phyloP scores from a whole-genome alignment of 2,888 invertebrate species.

The Desoria tigrina region DNA sequence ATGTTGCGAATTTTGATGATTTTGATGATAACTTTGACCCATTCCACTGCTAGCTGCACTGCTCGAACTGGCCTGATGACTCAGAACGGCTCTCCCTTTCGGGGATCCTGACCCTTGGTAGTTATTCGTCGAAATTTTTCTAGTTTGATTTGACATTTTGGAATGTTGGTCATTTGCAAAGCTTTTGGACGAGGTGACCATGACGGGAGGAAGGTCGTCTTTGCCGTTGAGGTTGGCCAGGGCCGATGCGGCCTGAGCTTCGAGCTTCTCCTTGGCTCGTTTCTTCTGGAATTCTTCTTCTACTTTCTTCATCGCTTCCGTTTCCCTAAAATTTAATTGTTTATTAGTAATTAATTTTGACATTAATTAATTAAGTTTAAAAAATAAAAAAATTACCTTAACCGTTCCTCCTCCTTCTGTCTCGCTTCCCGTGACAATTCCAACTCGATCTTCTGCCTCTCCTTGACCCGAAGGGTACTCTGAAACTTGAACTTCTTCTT shows the following conservation, averaged over 20 bases:
- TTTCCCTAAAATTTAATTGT: too few species aligned
- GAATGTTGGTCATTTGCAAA: not conserved
- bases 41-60: slow-evolving; percentile 24
- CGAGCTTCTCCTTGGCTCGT: slow-evolving; percentile 64
- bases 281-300: slow-evolving; percentile 86
- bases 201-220: not conserved
- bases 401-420: slow-evolving; percentile 66
- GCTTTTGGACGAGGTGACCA: too few species aligned
- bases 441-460: slow-evolving; percentile 72
- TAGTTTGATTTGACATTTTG: not conserved
- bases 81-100: not conserved
- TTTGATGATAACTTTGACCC: slow-evolving; percentile 7
- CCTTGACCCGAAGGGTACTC: slow-evolving; percentile 78
- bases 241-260: slow-evolving; percentile 33
- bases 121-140: slow-evolving; percentile 1
- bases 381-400: too few species aligned
- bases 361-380: too few species aligned
- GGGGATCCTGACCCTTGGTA: too few species aligned
- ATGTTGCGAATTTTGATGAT: slow-evolving; percentile 7
- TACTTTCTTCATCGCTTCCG: slow-evolving; percentile 80
- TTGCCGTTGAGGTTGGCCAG: slow-evolving; percentile 16
- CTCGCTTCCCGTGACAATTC: slow-evolving; percentile 75
- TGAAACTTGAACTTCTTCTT: slow-evolving; percentile 77
- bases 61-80: slow-evolving; percentile 13
- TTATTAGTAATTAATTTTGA: too few species aligned